phyloP scores from a whole-genome alignment of 2,797 vertebrate genomes.

The Lithobates pipiens region DNA sequence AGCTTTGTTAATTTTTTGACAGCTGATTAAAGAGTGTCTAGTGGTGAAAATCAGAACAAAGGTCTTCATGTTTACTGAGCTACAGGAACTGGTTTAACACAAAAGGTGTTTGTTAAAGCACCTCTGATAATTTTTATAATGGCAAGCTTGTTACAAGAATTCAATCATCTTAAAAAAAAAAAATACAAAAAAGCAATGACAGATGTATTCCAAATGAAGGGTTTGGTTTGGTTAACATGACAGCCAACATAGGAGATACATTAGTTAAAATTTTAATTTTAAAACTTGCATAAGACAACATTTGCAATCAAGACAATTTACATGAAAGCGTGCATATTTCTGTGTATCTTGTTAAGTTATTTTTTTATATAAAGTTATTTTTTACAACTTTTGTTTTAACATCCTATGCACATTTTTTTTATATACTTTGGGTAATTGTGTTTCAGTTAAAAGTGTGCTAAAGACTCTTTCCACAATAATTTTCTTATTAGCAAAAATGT shows the following conservation, averaged over 20 bases:
- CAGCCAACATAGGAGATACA: neutral
- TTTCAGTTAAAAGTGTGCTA: too few relatives aligned
- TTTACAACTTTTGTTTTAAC: neutral
- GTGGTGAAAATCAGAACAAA: conserved; percentile 59
- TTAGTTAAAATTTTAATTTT: neutral
- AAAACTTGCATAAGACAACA: neutral
- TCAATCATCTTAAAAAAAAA: conserved; percentile 13
- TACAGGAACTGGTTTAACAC: conserved; percentile 45
- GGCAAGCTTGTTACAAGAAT: conserved; percentile 18
- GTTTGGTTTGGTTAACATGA: neutral
- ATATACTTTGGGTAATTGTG: too few relatives aligned
- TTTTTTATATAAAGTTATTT: neutral
- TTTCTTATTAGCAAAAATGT: too few relatives aligned
- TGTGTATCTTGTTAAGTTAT: neutral
- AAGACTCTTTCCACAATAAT: too few relatives aligned
- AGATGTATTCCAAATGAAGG: conserved; percentile 11
- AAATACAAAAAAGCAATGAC: conserved; percentile 9
- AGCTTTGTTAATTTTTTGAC: conserved; percentile 58
- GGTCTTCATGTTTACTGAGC: conserved; percentile 61
- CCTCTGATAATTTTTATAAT: conserved; percentile 44
- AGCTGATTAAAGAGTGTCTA: conserved; percentile 49
- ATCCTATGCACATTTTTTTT: too few relatives aligned
- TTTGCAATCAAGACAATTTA: too few relatives aligned
- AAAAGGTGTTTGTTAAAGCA: conserved; percentile 54
- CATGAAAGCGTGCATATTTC: neutral